Evolutionary conservation across 2,797 vertebrate species (phyloP).

Genomic region (Lepidocolaptes lacrymiger): DNA sequence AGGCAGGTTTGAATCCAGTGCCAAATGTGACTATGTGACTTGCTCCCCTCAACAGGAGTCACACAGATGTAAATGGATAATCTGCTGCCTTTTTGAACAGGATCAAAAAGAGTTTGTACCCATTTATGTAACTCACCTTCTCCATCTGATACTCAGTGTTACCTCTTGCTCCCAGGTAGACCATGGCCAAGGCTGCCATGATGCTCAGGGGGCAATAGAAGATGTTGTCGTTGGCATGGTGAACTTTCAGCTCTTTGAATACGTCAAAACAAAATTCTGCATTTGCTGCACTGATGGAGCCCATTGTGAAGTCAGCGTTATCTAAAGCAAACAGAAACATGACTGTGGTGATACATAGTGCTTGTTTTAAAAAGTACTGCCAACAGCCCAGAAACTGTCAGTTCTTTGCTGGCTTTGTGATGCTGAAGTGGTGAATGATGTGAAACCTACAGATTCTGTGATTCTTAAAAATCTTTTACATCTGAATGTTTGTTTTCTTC

Average conservation of each 20-base stretch:
- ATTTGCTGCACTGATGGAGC: slow-evolving; percentile 70
- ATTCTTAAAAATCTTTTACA: not conserved
- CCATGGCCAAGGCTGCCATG: slow-evolving; percentile 69
- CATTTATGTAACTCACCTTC: slow-evolving; percentile 56
- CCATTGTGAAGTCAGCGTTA: slow-evolving; percentile 46
- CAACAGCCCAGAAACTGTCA: not conserved
- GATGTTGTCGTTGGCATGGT: slow-evolving; percentile 46
- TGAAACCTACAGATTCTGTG: not conserved
- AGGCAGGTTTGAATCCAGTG: not conserved
- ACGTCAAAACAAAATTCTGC: slow-evolving; percentile 72
- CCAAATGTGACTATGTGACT: not conserved
- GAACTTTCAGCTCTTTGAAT: slow-evolving; percentile 67
- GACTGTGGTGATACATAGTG: fast-evolving
- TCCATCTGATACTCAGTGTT: slow-evolving; percentile 74
- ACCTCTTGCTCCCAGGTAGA: slow-evolving; percentile 74
- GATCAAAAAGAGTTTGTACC: not conserved
- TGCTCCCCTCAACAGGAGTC: not conserved
- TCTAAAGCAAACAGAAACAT: not conserved
- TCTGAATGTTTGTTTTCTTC: not conserved
- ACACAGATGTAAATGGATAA: not conserved
- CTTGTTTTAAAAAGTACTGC: not conserved
- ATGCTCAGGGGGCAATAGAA: slow-evolving; percentile 73
- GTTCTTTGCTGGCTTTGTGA: not conserved
- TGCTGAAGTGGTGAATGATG: not conserved
- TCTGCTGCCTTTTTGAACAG: not conserved